A percentile compares a stretch with the other conserved stretches of the same genome.
These are phyloP conservation scores for Corydoras maculifer DNA, from an alignment of 2,113 vertebrate species.

Conservation along the genomic window DNA sequence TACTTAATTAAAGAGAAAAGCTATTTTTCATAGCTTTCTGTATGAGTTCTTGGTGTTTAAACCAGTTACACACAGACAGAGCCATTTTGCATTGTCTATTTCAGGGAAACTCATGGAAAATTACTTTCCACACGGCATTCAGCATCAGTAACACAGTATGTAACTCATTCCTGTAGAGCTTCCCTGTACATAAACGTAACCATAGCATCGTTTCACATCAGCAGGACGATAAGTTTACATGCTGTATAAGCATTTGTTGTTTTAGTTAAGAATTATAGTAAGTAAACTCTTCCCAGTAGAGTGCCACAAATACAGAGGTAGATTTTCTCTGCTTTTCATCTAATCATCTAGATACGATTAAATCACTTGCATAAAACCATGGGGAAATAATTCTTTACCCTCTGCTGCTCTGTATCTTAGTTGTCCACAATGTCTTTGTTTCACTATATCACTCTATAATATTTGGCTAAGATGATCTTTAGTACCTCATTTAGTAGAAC, in stretches of 20 bases:
- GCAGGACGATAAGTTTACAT: background rate
- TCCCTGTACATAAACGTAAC: background rate
- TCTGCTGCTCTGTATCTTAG: too few species aligned
- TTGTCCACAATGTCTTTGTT: too few species aligned
- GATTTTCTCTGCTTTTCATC: too few species aligned
- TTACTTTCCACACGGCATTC: background rate
- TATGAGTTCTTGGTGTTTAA: slow-evolving; percentile 11
- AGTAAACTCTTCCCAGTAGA: background rate
- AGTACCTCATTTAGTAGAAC: too few species aligned
- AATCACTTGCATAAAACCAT: too few species aligned
- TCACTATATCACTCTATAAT: too few species aligned
- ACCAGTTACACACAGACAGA: slow-evolving; percentile 3
- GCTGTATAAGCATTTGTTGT: background rate
- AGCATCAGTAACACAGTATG: background rate
- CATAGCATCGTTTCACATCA: background rate
- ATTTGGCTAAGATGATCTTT: too few species aligned
- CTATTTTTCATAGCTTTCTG: slow-evolving; percentile 32
- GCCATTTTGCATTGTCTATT: background rate
- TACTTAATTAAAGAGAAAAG: slow-evolving; percentile 45
- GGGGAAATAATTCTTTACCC: too few species aligned
- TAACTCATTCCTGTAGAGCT: background rate
- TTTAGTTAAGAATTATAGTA: background rate
- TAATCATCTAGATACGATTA: too few species aligned
- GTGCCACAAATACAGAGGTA: too few species aligned
- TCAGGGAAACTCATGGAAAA: background rate